Evolutionary conservation across 2,888 invertebrate genomes (phyloP).

Genomic region (Nipponacmea schrenckii): DNA sequence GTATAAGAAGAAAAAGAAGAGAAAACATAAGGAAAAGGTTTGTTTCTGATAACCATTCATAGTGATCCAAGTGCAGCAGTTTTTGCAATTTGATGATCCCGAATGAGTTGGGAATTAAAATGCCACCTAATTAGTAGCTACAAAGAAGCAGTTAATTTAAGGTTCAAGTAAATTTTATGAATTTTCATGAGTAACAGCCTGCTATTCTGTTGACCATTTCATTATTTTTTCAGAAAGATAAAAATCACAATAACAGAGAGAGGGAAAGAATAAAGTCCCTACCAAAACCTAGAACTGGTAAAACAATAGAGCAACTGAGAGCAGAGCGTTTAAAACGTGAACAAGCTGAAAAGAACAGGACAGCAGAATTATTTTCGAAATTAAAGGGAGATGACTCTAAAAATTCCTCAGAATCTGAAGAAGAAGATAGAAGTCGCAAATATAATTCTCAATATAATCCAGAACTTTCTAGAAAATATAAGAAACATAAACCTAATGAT

Average conservation of each 20-base stretch:
- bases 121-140: too few species aligned
- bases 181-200: not conserved
- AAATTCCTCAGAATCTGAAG: slow-evolving; percentile 16
- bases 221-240: slow-evolving; percentile 38
- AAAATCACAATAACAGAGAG: slow-evolving; percentile 36
- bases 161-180: slow-evolving; percentile 26
- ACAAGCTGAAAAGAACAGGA: slow-evolving; percentile 78
- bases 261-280: slow-evolving; percentile 55
- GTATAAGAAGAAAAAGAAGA: slow-evolving; percentile 43
- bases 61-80: too few species aligned
- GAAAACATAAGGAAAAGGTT: slow-evolving; percentile 52
- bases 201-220: too few species aligned
- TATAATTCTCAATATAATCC: slow-evolving; percentile 99
- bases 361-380: slow-evolving; percentile 79
- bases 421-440: slow-evolving; percentile 46
- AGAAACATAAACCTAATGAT: slow-evolving; percentile 15
- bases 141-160: slow-evolving; percentile 32
- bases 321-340: slow-evolving; percentile 85
- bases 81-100: too few species aligned
- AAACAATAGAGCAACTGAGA: slow-evolving; percentile 77
- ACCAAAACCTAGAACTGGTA: slow-evolving; percentile 23
- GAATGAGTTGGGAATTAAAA: too few species aligned
- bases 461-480: slow-evolving; percentile 64
- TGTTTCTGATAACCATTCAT: not conserved
- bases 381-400: slow-evolving; percentile 71